Evolutionary conservation across 2,888 invertebrate species (phyloP), one percentile per base, ranked within the genome.

Genomic region (Agrochola lota): DNA sequence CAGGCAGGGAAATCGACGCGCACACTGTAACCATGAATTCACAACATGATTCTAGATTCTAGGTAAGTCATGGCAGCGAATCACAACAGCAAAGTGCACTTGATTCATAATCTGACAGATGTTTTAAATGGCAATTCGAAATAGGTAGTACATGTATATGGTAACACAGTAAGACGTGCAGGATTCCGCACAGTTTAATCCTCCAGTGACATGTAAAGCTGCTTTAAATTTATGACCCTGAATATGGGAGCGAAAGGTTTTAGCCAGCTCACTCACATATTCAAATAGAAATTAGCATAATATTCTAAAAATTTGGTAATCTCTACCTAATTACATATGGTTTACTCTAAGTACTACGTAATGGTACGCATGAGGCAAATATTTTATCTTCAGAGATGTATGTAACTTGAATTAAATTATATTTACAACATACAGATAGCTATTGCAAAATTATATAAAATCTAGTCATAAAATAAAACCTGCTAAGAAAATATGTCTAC

Each of bases 151-250:
- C 11, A 26, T 17, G 55, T 15, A 43, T 68, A 64, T 52, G 52
- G 62, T 46, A 71, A 73, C 69, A 70, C 49, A 52, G 63, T 26
- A 43, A 78, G 40, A 62, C 43, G 52, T 60, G 30, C 67, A 55
- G 5, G 30, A 74, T 78, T 68, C 63, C 55, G 2, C 46, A 55
- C 46, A 55, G 78, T 78, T 71, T 30, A 74, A 74, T 57, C 59
- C 67, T 78, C 73, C 67, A 60, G 70, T 78, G 62, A 60, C 40
- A 68, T n/a, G 55, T 63, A 46, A 78, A 74, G n/a, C 66, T 59
- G 23, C 43, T 81, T 69, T 79, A 74, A 80, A 80, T 81, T 59
- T 71, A 74, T 67, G 17, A 40, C 23, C 35, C 59, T 64, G 26
- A 77, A 71, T 66, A 60, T 64, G 60, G 49, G 26, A 73, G 52